These are phyloP conservation scores for Eumerus sabulonum DNA, from an alignment of 2,888 invertebrate genomes.

Conservation along the genomic window DNA sequence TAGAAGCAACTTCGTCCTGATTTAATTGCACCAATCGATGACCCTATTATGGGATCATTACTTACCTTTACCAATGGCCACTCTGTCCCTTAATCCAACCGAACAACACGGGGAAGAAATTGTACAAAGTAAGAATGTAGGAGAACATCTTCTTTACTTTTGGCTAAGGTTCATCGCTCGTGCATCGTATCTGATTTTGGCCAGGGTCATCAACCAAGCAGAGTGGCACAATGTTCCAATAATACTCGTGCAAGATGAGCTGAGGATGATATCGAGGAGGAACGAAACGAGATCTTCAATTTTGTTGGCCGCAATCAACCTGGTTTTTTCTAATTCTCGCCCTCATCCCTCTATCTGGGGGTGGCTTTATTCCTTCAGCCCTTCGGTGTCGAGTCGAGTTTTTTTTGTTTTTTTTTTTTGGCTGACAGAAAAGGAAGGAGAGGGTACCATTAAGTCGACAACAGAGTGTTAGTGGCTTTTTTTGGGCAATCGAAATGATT, in stretches of 20 bases:
- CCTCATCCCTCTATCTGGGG: slow-evolving; percentile 8
- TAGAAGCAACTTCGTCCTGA: slow-evolving; percentile 10
- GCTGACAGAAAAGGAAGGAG: background rate
- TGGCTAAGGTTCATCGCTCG: slow-evolving; percentile 48
- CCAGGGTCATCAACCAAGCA: slow-evolving; percentile 14
- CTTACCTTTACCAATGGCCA: slow-evolving; percentile 56
- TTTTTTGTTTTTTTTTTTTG: no score
- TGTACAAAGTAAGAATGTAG: background rate
- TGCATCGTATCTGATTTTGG: slow-evolving; percentile 56
- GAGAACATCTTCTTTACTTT: slow-evolving; percentile 17
- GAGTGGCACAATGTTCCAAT: slow-evolving; percentile 52
- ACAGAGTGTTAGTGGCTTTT: slow-evolving; percentile 51
- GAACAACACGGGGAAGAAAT: no score
- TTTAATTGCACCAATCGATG: slow-evolving; percentile 66
- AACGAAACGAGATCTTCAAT: slow-evolving; percentile 58
- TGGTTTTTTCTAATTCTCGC: slow-evolving; percentile 62
- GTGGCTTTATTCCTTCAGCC: background rate
- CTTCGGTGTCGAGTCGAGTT: no score
- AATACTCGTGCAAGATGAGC: slow-evolving; percentile 5
- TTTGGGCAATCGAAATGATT: slow-evolving; percentile 61
- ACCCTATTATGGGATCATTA: slow-evolving; percentile 52
- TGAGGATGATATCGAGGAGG: slow-evolving; percentile 19
- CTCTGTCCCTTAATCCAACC: slow-evolving; percentile 48
- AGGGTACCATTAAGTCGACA: slow-evolving; percentile 39
- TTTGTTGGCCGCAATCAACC: slow-evolving; percentile 63